phyloP scores from a whole-genome alignment of 2,888 invertebrate species.

The Mayetiola destructor region DNA sequence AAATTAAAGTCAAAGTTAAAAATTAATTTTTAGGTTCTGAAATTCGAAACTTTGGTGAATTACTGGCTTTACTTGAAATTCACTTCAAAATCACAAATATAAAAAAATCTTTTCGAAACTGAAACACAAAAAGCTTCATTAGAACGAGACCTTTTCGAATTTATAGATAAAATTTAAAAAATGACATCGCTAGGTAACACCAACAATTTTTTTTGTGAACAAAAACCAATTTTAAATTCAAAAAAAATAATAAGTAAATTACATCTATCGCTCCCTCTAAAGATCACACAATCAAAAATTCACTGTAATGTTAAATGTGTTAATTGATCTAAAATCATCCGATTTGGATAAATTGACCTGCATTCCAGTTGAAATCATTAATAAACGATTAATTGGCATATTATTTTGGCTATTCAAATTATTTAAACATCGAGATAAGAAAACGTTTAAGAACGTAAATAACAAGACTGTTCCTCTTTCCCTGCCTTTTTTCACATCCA shows the following conservation, averaged over 20 bases:
- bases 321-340: not conserved
- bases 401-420: constrained; percentile 14
- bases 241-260: not conserved
- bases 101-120: not conserved
- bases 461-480: no score
- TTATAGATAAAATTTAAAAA: constrained; percentile 13
- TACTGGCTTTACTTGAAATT: no score
- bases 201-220: constrained; percentile 10
- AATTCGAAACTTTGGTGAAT: constrained; percentile 8
- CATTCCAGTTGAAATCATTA: not conserved
- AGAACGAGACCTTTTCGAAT: constrained; percentile 11
- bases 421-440: no score
- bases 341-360: no score
- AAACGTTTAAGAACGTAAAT: no score
- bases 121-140: constrained; percentile 5
- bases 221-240: not conserved
- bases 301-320: not conserved
- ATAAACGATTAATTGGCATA: constrained; percentile 10
- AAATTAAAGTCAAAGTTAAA: not conserved
- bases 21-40: not conserved
- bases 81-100: no score
- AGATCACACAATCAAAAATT: not conserved
- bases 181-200: constrained; percentile 17
- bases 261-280: no score
- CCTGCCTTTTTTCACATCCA: no score